phyloP scores from a whole-genome alignment of 1,140 invertebrate genomes.

The Maconellicoccus hirsutus region DNA sequence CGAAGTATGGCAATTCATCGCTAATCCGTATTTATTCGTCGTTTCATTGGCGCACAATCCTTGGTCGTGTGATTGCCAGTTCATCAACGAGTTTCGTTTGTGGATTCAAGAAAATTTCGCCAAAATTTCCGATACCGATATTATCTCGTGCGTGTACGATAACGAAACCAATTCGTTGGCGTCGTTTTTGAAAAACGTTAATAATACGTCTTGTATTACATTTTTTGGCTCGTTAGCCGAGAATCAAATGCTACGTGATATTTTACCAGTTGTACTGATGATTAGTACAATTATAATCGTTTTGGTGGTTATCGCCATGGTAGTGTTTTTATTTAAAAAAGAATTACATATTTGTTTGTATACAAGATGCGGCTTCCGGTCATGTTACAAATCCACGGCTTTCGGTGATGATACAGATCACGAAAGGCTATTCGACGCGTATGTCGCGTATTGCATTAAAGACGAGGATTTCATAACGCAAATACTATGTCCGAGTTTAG shows the following conservation, averaged over 20 bases:
- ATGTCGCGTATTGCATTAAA: constrained; percentile 79
- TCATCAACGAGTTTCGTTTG: constrained; percentile 57
- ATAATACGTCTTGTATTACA: constrained; percentile 50
- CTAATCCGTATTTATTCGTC: constrained; percentile 64
- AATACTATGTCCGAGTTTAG: constrained; percentile 67
- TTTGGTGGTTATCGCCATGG: constrained; percentile 56
- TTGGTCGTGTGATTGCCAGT: constrained; percentile 82
- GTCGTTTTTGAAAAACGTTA: constrained; percentile 50
- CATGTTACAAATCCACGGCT: constrained; percentile 66
- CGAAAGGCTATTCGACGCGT: constrained; percentile 78
- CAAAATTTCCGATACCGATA: constrained; percentile 41
- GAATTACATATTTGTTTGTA: constrained; percentile 77
- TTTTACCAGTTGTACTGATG: constrained; percentile 60
- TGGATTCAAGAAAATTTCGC: constrained; percentile 61
- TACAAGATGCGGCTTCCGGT: constrained; percentile 67
- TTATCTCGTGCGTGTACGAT: constrained; percentile 32
- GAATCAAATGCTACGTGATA: constrained; percentile 62
- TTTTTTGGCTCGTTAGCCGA: constrained; percentile 44
- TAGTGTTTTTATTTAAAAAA: constrained; percentile 65
- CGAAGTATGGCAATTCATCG: constrained; percentile 55
- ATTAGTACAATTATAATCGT: constrained; percentile 59
- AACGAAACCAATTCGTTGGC: constrained; percentile 39
- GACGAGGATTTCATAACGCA: constrained; percentile 80
- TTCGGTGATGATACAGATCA: constrained; percentile 64
- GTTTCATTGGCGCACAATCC: constrained; percentile 70